Conservation (phyloP, 2,113 vertebrate species). For the Chrysochloris asiatica region DNA sequence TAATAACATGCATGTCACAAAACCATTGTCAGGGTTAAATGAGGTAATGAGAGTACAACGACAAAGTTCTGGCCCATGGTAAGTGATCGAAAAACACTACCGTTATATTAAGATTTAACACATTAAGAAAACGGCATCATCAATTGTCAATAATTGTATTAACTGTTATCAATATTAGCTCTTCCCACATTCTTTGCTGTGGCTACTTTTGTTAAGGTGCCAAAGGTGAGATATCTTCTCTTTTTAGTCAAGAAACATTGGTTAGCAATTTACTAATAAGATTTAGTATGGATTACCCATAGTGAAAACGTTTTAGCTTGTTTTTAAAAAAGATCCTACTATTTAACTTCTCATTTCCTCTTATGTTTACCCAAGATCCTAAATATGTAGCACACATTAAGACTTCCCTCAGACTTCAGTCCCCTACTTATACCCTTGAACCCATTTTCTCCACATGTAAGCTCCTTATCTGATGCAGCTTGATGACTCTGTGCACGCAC, state of each 20-base stretch:
- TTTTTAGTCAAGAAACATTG: not conserved
- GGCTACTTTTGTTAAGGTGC: accelerated
- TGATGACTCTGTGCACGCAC: accelerated
- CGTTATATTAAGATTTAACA: accelerated
- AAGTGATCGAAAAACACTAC: not conserved
- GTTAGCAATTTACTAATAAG: not conserved
- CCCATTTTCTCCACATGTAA: accelerated
- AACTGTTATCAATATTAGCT: accelerated
- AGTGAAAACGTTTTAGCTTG: not conserved
- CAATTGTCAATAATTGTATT: accelerated
- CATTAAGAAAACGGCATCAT: no score
- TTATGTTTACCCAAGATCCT: not conserved
- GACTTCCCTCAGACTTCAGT: accelerated
- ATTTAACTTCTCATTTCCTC: not conserved
- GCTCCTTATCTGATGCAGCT: no score
- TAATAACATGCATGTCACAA: accelerated
- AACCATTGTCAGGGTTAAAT: not conserved
- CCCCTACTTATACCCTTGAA: accelerated
- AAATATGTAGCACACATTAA: no score
- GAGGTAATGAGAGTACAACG: no score
- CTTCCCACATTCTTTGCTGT: not conserved
- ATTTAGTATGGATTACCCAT: no score
- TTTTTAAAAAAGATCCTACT: not conserved
- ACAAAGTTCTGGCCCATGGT: accelerated
- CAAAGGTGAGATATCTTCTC: accelerated